Evolutionary conservation across 30 jellyfish, hydroid and myxozoan species (phyloP), one percentile per base, ranked within the genome.

Genomic region (Turritopsis dohrnii): DNA sequence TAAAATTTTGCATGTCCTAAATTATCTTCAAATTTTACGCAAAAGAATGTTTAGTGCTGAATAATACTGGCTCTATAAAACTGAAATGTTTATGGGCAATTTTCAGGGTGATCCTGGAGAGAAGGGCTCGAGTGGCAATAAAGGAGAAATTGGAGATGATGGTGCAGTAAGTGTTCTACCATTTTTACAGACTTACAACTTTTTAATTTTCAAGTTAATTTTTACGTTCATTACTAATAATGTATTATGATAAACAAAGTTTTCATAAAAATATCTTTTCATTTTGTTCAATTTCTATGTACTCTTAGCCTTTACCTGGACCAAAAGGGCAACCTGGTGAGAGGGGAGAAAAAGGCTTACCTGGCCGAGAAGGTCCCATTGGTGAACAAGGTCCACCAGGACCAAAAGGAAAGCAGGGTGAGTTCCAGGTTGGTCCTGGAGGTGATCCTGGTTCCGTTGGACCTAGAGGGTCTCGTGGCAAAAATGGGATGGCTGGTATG

Each of bases 351-450:
- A 83, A 66, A 72, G 97, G 97, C 0, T 72, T 54, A 13, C 84
- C 52, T 19, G 97, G 97, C 8, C 80, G 89, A 1, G 87, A 83
- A 20, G 97, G 97, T 29, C 84, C 84, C 25, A 25, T 52, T 28
- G 97, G 97, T 53, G 89, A 73, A 65, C 74, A 79, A 22, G 97
- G 97, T 74, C 83, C 21, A 21, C 75, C 53, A 31, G 97, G 97
- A 21, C 88, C 79, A 71, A 75, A 79, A 28, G 97, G 97, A 52
- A 83, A 79, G 52, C 79, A 69, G 30, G 77, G 23, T 52, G 96
- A 95, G 16, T 21, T 71, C 79, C 88, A 1, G 22, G 79, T 80
- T 81, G 82, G 96, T 24, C 91, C 82, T 28, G 90, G 60, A 3
- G 98, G 98, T 31, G 90, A 82, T 1, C 79, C 87, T 28, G 86